Percentiles rank a stretch among this genome's conserved stretches.
These are phyloP conservation scores for Lethenteron reissneri DNA, from an alignment of 2,113 vertebrate genomes.

Conservation along the genomic window DNA sequence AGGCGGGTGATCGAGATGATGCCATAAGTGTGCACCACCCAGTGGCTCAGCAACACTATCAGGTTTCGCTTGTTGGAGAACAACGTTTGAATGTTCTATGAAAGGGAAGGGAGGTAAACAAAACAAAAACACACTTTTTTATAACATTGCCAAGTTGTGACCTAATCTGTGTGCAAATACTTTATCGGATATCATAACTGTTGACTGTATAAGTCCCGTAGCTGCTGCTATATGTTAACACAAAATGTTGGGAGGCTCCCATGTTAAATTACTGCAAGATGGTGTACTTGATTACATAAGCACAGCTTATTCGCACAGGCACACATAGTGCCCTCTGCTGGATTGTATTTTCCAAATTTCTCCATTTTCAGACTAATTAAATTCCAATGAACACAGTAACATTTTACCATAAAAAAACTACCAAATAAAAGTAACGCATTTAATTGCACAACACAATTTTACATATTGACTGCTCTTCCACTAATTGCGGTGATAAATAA, in stretches of 20 bases:
- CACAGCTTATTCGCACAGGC: too few relatives aligned
- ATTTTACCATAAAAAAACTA: too few relatives aligned
- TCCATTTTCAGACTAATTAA: too few relatives aligned
- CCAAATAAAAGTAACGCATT: too few relatives aligned
- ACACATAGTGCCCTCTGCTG: too few relatives aligned
- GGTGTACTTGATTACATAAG: too few relatives aligned
- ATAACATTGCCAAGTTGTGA: too few relatives aligned
- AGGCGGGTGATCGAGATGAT: conserved; percentile 88
- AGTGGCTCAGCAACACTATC: conserved; percentile 83
- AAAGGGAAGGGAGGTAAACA: conserved; percentile 33
- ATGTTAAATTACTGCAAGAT: background rate
- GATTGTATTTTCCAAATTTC: too few relatives aligned
- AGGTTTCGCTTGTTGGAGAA: conserved; percentile 78
- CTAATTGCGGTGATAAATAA: conserved; percentile 1
- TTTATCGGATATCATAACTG: background rate
- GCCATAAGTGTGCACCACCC: conserved; percentile 88
- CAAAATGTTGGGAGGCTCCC: background rate
- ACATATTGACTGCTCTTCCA: background rate
- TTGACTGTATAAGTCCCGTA: background rate
- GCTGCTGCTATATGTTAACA: background rate
- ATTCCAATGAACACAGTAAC: too few relatives aligned
- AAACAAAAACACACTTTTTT: background rate
- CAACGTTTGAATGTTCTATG: conserved; percentile 32
- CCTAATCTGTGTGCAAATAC: too few relatives aligned
- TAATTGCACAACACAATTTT: background rate